Conservation (phyloP, 2,113 vertebrate species). For the Chaetura pelagica region DNA sequence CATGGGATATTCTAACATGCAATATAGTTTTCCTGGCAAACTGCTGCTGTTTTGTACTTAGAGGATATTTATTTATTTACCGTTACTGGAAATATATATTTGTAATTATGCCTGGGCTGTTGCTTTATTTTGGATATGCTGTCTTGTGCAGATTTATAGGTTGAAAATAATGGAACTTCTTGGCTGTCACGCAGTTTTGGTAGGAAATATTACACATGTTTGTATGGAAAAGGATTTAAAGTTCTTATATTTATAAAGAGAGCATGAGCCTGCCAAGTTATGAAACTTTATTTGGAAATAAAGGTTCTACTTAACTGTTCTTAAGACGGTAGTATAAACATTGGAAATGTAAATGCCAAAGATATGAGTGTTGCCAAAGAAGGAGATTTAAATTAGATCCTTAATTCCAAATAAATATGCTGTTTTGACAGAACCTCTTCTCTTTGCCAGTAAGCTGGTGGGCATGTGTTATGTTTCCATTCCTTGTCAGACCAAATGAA, state of each 20-base stretch:
- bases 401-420: slow-evolving; percentile 28
- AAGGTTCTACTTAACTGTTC: slow-evolving; percentile 45
- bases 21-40: background rate
- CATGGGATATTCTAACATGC: background rate
- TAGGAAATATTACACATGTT: slow-evolving; percentile 61
- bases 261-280: slow-evolving; percentile 50
- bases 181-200: slow-evolving; percentile 40
- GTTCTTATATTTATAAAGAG: slow-evolving; percentile 51
- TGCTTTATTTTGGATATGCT: slow-evolving; percentile 10
- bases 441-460: slow-evolving; percentile 9
- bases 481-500: background rate
- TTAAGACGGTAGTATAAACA: slow-evolving; percentile 37
- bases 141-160: slow-evolving; percentile 49
- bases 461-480: slow-evolving; percentile 3
- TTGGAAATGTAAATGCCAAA: slow-evolving; percentile 57
- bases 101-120: background rate
- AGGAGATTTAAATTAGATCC: slow-evolving; percentile 2
- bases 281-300: slow-evolving; percentile 73
- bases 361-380: slow-evolving; percentile 25
- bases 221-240: slow-evolving; percentile 61
- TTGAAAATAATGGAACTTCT: slow-evolving; percentile 56
- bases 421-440: background rate
- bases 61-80: background rate
- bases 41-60: background rate
- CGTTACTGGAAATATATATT: slow-evolving; percentile 9